Conservation (phyloP, 2,797 vertebrate species). For the Danio aesculapii region DNA sequence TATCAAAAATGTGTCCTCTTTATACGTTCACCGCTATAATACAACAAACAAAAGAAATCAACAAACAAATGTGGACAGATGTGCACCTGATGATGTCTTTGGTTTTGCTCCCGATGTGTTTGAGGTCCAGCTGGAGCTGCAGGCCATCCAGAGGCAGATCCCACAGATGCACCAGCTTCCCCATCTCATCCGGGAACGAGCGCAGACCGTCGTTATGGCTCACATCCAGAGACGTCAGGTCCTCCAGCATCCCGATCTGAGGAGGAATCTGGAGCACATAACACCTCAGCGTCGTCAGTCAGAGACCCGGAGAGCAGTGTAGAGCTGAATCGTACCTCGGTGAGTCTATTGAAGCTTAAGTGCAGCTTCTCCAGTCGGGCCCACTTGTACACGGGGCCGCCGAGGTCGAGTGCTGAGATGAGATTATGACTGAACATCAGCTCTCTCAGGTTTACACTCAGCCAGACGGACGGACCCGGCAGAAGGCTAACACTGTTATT, state of each 20-base stretch:
- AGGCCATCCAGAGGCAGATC: slow-evolving; percentile 96
- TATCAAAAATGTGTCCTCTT: no score
- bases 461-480: slow-evolving; percentile 86
- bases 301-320: neutral
- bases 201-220: slow-evolving; percentile 86
- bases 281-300: neutral
- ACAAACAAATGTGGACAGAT: neutral
- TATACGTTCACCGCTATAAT: no score
- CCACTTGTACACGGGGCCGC: slow-evolving; percentile 85
- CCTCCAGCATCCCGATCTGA: slow-evolving; percentile 90
- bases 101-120: slow-evolving; percentile 92
- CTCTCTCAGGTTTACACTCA: slow-evolving; percentile 89
- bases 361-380: slow-evolving; percentile 92
- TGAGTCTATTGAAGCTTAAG: slow-evolving; percentile 89
- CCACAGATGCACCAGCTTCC: slow-evolving; percentile 91
- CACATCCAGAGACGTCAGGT: slow-evolving; percentile 92
- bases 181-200: slow-evolving; percentile 96
- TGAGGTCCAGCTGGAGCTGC: slow-evolving; percentile 91
- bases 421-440: slow-evolving; percentile 91
- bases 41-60: neutral
- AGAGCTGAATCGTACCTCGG: slow-evolving; percentile 79
- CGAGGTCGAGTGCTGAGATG: slow-evolving; percentile 86
- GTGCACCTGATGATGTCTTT: slow-evolving; percentile 94
- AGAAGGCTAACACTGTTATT: slow-evolving; percentile 85
- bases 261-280: slow-evolving; percentile 85